Conservation (phyloP, 2,113 vertebrate genomes). For the Naja naja region DNA sequence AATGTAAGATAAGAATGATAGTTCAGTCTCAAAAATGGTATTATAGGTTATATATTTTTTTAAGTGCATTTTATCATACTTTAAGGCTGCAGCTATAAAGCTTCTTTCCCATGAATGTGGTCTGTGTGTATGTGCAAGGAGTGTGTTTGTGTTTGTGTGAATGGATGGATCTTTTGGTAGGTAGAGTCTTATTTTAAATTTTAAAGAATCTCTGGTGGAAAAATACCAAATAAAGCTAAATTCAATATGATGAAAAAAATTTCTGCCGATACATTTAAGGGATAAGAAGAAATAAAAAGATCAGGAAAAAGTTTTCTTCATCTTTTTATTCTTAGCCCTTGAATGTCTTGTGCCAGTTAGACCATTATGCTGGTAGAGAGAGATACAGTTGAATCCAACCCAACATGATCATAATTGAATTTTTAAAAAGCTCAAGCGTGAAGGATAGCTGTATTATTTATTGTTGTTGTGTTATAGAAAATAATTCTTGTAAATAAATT, state of each 20-base stretch:
- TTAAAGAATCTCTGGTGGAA: neutral
- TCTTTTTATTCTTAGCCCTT: neutral
- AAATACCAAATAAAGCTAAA: neutral
- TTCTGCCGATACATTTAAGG: neutral
- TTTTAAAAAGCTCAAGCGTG: neutral
- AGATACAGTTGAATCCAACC: neutral
- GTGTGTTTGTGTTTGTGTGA: too few species aligned
- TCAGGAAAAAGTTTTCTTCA: neutral
- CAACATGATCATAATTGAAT: neutral
- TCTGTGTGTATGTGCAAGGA: too few species aligned
- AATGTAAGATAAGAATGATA: too few species aligned
- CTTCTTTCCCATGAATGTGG: too few species aligned
- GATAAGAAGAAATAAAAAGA: neutral
- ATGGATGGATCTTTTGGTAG: too few species aligned
- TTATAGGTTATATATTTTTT: neutral
- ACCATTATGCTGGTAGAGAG: neutral
- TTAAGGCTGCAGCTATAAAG: too few species aligned
- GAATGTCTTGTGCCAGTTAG: neutral
- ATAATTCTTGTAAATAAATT: neutral
- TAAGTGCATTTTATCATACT: neutral
- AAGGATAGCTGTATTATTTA: neutral
- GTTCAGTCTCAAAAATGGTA: neutral
- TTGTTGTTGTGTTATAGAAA: neutral
- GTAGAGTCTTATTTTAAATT: neutral
- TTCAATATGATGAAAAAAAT: neutral